Evolutionary conservation across 2,113 vertebrate species (phyloP).

Genomic region (Leptodactylus fuscus): DNA sequence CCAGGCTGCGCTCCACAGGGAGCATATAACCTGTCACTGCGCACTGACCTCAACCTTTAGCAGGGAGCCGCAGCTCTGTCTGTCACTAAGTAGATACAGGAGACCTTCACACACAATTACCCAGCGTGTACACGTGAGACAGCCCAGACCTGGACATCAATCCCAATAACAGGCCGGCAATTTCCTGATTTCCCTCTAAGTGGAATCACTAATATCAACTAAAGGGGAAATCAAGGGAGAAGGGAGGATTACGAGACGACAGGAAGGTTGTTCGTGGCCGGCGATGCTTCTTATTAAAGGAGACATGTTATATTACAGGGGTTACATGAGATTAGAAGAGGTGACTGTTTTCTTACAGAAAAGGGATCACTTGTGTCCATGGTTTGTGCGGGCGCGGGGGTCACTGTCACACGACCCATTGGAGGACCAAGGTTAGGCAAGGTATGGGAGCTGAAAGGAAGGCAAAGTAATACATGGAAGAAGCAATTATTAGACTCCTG

Average conservation of each 20-base stretch:
- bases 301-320: neutral
- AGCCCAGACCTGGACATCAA: neutral
- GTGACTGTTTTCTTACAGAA: neutral
- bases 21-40: neutral
- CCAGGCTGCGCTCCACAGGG: neutral
- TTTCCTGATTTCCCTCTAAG: neutral
- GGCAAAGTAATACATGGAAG: no score
- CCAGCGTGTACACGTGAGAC: neutral
- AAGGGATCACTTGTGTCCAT: no score
- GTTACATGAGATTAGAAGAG: neutral
- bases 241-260: neutral
- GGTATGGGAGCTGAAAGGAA: no score
- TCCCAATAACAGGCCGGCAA: neutral
- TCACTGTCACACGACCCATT: no score
- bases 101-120: neutral
- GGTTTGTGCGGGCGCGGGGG: no score
- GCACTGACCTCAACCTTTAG: constrained; percentile 9
- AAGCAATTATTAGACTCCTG: no score
- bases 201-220: constrained; percentile 4
- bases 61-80: neutral
- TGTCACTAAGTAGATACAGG: constrained; percentile 3
- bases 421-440: no score
- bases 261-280: neutral
- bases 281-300: neutral
- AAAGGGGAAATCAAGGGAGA: neutral